phyloP scores from a whole-genome alignment of 1,140 invertebrate species.

The Drosophila obscura region DNA sequence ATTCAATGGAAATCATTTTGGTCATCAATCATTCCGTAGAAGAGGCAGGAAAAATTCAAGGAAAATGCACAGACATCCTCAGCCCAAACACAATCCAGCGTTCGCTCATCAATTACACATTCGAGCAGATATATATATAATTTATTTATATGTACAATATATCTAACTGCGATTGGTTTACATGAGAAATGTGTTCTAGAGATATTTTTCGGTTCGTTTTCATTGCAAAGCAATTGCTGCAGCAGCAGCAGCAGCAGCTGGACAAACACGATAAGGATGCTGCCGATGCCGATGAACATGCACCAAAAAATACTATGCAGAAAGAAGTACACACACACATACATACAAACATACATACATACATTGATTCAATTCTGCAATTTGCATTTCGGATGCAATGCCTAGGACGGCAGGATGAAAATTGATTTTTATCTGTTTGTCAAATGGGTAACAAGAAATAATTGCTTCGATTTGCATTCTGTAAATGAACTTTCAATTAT shows the following conservation, averaged over 20 bases:
- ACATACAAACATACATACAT: not conserved
- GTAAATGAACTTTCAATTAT: conserved; percentile 25
- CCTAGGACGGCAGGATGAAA: conserved; percentile 17
- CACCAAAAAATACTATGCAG: conserved; percentile 28
- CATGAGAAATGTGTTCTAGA: conserved; percentile 14
- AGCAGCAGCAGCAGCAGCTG: conserved; percentile 41
- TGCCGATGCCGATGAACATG: conserved; percentile 22
- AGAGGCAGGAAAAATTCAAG: conserved; percentile 7
- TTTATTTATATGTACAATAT: conserved; percentile 4
- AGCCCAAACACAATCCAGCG: conserved; percentile 35
- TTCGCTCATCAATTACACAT: conserved; percentile 52
- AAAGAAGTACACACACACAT: conserved; percentile 26
- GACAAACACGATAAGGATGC: conserved; percentile 52
- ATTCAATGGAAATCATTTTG: conserved; percentile 38
- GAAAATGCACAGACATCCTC: conserved; percentile 2
- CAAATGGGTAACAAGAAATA: conserved; percentile 27
- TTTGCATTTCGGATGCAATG: conserved; percentile 26
- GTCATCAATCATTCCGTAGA: conserved; percentile 49
- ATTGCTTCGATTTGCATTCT: conserved; percentile 42
- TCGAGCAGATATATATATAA: conserved; percentile 5
- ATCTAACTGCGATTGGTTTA: conserved; percentile 9
- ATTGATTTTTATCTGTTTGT: conserved; percentile 43
- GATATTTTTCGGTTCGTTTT: conserved; percentile 36
- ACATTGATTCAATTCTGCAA: conserved; percentile 41
- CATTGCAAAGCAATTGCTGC: conserved; percentile 35